Percentiles rank a stretch among this genome's conserved stretches.
Evolutionary conservation across 2,113 vertebrate genomes (phyloP).

Genomic region (Morone saxatilis): DNA sequence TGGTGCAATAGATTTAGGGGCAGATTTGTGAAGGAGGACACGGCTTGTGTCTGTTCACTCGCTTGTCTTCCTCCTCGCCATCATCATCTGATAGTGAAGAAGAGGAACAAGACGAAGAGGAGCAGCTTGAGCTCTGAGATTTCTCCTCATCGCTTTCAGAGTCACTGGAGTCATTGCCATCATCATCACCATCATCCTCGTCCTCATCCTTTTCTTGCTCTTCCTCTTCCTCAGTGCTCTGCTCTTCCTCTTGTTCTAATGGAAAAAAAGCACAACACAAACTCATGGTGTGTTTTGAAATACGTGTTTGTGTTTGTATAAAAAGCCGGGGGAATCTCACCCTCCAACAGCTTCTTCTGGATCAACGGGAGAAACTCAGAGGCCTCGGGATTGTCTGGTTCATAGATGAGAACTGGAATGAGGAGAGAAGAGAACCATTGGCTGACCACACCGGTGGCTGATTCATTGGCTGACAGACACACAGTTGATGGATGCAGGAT

Average conservation of each 20-base stretch:
- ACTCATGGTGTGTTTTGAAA: not conserved
- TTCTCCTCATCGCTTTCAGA: constrained; percentile 66
- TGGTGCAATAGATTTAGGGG: not conserved
- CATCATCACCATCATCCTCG: constrained; percentile 40
- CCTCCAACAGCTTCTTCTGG: constrained; percentile 83
- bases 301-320: not conserved
- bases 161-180: constrained; percentile 27
- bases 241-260: constrained; percentile 51
- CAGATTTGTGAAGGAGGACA: constrained; percentile 12
- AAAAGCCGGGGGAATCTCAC: constrained; percentile 66
- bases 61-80: constrained; percentile 9
- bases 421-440: constrained; percentile 43
- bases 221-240: constrained; percentile 59
- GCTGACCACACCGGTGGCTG: not conserved
- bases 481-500: constrained; percentile 15
- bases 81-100: constrained; percentile 52
- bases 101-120: constrained; percentile 54
- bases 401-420: constrained; percentile 86
- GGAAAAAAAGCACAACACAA: not conserved
- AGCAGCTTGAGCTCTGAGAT: constrained; percentile 53
- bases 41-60: constrained; percentile 37
- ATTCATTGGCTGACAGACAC: constrained; percentile 24
- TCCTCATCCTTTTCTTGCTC: constrained; percentile 34
- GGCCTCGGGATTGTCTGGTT: constrained; percentile 87
- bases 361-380: constrained; percentile 87